Evolutionary conservation across 2,888 invertebrate species (phyloP).

Genomic region (Anthrax anthrax): DNA sequence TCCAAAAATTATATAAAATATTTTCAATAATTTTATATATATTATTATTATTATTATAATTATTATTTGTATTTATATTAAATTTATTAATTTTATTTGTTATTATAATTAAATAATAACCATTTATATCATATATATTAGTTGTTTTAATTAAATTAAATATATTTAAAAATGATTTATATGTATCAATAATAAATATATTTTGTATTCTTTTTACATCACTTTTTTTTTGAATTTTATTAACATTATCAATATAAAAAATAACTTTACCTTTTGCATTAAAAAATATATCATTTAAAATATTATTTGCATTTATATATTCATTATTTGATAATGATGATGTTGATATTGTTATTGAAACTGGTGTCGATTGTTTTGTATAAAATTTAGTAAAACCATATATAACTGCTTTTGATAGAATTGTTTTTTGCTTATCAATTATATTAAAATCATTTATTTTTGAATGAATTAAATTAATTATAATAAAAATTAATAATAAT

Average conservation of each 20-base stretch:
- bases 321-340: not conserved
- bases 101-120: not conserved
- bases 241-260: not conserved
- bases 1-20: not conserved
- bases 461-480: no score
- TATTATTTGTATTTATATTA: no score
- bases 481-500: no score
- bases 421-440: not conserved
- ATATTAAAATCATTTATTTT: no score
- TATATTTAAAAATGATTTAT: not conserved
- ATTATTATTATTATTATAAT: no score
- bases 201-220: not conserved
- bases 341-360: not conserved
- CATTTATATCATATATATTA: not conserved
- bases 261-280: not conserved
- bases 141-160: not conserved
- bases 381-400: not conserved
- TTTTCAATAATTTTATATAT: not conserved
- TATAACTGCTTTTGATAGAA: not conserved
- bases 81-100: not conserved
- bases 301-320: not conserved
- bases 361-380: not conserved
- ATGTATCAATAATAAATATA: not conserved
- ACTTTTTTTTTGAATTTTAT: not conserved
- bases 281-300: not conserved